Evolutionary conservation across 2,113 vertebrate species (phyloP), one percentile per base, ranked within the genome.

Genomic region (Triplophysa siluroides): DNA sequence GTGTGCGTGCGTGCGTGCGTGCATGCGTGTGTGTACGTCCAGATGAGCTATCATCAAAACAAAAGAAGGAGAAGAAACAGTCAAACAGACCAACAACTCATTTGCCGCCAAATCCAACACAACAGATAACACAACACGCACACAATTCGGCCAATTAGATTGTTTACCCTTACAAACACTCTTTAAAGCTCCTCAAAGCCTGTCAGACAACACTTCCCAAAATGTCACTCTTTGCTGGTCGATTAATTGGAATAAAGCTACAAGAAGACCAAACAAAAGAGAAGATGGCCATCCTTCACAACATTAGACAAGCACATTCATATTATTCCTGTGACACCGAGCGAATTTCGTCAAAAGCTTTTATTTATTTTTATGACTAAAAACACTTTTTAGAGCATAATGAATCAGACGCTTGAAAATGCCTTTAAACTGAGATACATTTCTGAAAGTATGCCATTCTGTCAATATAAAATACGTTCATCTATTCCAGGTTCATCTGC

Each of bases 181-280:
- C 10, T n/a, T 69, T 23, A 60, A 5, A 45, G 63, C 52, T 21
- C 11, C 3, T 60, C 56, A 61, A 41, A 41, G 21, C 23, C 54
- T 47, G 54, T n/a, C 70, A 72, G 52, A 41, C 26, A 72, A 58
- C 70, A 72, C 52, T 54, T 72, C 19, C 33, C 33, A 26, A 72
- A 41, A 72, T 41, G 29, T 11, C 52, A 72, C 70, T 69, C 21
- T 50, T 26, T 23, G 47, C 66, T 24, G 47, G 66, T 69, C 45
- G 18, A 26, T 26, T 58, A 21, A 72, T 56, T 58, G 54, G 19
- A 41, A 38, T 7, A 7, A 38, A 38, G 33, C 33, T 47, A 18
- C 38, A 38, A 56, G 29, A 2, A 21, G 5, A n/a, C 18, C 1
- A 10, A 58, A 21, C 6, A n/a, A 21, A 21, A 54, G 18, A 18